Evolutionary conservation across 2,113 vertebrate species (phyloP).

Genomic region (Candoia aspera): DNA sequence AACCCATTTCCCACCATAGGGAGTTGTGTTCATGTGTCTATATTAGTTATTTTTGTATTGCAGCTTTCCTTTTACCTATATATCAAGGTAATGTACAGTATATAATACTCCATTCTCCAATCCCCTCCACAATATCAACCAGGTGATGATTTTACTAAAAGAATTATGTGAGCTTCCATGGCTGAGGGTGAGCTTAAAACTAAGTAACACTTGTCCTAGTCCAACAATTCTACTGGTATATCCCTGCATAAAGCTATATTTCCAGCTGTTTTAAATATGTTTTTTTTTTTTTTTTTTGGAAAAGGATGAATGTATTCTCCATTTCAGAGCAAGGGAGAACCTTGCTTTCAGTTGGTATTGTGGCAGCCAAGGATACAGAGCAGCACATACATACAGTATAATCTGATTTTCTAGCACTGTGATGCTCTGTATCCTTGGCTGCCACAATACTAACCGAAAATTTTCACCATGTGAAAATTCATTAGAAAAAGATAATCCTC

Average conservation of each 20-base stretch:
- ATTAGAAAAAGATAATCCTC: not conserved
- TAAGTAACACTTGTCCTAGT: not conserved
- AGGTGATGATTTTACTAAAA: not conserved
- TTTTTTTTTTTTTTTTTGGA: not conserved
- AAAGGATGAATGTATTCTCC: not conserved
- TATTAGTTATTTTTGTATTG: not conserved
- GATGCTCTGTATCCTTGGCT: not conserved
- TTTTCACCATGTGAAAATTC: not conserved
- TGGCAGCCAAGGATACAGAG: not conserved
- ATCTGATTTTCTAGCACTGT: not conserved
- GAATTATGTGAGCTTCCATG: not conserved
- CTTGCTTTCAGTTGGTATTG: not conserved
- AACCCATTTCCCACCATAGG: not conserved
- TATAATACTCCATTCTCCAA: not conserved
- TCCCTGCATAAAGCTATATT: not conserved
- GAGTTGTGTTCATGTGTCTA: not conserved
- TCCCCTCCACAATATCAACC: not conserved
- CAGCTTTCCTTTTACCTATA: not conserved
- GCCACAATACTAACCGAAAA: not conserved
- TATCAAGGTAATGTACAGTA: not conserved
- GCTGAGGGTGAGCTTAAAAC: not conserved
- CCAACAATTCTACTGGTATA: not conserved
- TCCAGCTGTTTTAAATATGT: not conserved
- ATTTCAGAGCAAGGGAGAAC: not conserved
- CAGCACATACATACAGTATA: not conserved